These are phyloP conservation scores for Drosophila nannoptera DNA, from an alignment of 1,140 invertebrate genomes.

Conservation along the genomic window DNA sequence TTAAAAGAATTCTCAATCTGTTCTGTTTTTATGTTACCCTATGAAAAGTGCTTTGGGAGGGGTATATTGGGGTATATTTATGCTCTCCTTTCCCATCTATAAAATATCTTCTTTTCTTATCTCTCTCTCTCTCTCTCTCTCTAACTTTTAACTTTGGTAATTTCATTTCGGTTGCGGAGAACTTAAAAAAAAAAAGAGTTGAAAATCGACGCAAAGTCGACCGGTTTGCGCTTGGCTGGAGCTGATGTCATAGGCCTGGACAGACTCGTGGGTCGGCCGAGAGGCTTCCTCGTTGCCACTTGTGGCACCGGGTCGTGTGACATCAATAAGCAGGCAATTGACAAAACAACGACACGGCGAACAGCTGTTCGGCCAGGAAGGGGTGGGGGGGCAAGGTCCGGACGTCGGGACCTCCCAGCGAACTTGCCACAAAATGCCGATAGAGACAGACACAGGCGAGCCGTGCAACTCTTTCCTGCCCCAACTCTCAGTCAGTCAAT, in stretches of 20 bases:
- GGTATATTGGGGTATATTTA: not conserved
- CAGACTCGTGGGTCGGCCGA: conserved; percentile 15
- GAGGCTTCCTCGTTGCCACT: conserved; percentile 43
- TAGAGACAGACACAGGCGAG: conserved; percentile 25
- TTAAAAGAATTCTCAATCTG: conserved; percentile 10
- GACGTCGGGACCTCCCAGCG: not conserved
- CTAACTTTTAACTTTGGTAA: conserved; percentile 41
- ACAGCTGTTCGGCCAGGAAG: conserved; percentile 46
- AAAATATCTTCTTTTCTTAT: conserved; percentile 16
- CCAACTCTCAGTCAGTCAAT: conserved; percentile 60
- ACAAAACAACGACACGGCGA: conserved; percentile 58
- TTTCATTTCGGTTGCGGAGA: conserved; percentile 16
- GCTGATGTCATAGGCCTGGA: conserved; percentile 65
- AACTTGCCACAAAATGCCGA: conserved; percentile 54
- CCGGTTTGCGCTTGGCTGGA: conserved; percentile 63
- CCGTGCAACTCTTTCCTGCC: conserved; percentile 26
- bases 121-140: conserved; percentile 22
- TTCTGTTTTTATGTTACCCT: conserved; percentile 2
- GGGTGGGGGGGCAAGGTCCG: not conserved
- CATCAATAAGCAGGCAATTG: conserved; percentile 64
- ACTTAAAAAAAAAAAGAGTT: conserved; percentile 54
- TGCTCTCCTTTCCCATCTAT: conserved; percentile 1
- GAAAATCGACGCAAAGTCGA: conserved; percentile 41
- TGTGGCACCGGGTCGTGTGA: conserved; percentile 50
- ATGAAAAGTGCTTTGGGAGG: too few relatives aligned